Percentiles rank a stretch among this genome's conserved stretches.
phyloP scores from a whole-genome alignment of 2,888 invertebrate species.

The Morpho helenor region DNA sequence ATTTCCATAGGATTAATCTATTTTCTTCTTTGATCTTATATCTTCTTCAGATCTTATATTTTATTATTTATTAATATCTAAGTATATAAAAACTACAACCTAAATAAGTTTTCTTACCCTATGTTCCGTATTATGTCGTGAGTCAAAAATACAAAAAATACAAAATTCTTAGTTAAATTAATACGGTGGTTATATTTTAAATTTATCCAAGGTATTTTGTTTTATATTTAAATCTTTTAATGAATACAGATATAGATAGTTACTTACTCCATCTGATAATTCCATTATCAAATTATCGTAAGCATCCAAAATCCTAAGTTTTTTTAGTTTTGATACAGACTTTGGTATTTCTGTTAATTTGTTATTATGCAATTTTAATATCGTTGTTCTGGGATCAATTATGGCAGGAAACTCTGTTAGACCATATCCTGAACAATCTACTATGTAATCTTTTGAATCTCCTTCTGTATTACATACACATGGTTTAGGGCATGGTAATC shows the following conservation, averaged over 20 bases:
- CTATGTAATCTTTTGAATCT: constrained; percentile 45
- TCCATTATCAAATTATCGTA: constrained; percentile 59
- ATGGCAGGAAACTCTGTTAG: constrained; percentile 69
- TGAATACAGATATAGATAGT: background rate
- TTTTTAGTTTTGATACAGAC: constrained; percentile 50
- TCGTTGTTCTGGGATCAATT: constrained; percentile 54
- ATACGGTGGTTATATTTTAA: no score
- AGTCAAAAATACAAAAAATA: no score
- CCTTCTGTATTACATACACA: constrained; percentile 62
- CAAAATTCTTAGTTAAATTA: no score
- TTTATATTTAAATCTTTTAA: background rate
- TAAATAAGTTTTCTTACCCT: no score
- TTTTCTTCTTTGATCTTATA: no score
- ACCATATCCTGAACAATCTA: constrained; percentile 70
- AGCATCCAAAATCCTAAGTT: constrained; percentile 55
- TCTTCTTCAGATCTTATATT: no score
- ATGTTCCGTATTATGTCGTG: no score
- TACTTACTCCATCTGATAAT: constrained; percentile 59
- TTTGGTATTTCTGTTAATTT: constrained; percentile 62
- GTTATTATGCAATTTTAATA: constrained; percentile 62
- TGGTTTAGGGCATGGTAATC: constrained; percentile 45
- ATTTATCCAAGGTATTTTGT: no score
- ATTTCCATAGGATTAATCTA: no score
- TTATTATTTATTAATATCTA: no score
- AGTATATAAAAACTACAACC: no score